Conservation (phyloP, 2,888 invertebrate species). For the Heliconius cydno region DNA sequence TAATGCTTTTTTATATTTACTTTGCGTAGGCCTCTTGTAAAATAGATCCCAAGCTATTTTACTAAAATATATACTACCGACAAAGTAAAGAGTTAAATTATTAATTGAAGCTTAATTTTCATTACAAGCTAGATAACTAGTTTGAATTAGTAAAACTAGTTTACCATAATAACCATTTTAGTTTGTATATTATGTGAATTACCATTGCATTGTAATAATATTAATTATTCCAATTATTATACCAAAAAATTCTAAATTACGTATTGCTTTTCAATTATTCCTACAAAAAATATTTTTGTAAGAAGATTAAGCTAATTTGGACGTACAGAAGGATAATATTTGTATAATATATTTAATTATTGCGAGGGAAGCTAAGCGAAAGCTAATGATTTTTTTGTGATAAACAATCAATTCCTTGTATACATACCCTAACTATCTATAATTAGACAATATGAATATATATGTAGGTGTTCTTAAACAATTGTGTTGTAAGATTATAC, state of each 20-base stretch:
- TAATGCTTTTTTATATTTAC: neutral
- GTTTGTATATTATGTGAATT: neutral
- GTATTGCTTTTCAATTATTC: conserved; percentile 18
- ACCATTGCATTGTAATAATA: neutral
- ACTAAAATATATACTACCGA: neutral
- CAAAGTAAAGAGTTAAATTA: neutral
- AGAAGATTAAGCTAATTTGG: conserved; percentile 23
- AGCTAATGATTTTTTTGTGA: conserved; percentile 15
- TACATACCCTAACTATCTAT: neutral
- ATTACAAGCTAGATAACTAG: too few species aligned
- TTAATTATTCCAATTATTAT: neutral
- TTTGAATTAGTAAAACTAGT: neutral
- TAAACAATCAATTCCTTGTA: conserved; percentile 40
- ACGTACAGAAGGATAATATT: conserved; percentile 9
- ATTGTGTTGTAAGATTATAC: too few species aligned
- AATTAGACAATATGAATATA: neutral
- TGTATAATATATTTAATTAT: conserved; percentile 28
- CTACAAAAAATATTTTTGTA: neutral
- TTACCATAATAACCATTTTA: neutral
- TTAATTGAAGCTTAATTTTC: neutral
- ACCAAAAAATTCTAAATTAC: neutral
- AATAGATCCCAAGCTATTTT: neutral
- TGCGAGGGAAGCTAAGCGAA: conserved; percentile 34
- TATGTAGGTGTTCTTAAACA: neutral
- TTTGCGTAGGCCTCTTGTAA: neutral